Evolutionary conservation across 2,797 vertebrate species (phyloP), one percentile per base, ranked within the genome.

Genomic region (Chanos chanos): DNA sequence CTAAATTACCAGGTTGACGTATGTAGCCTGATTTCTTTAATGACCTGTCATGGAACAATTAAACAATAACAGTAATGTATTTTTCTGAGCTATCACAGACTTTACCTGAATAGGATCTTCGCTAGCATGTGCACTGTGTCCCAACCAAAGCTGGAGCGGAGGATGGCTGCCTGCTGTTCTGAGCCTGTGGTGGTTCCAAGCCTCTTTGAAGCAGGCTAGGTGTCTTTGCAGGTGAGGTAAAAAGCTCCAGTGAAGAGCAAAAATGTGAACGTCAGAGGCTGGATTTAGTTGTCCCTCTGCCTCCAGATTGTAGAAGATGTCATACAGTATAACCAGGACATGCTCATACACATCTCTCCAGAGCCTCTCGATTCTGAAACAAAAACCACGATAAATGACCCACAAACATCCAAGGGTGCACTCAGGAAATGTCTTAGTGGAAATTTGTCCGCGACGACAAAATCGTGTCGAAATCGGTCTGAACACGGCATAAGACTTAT

Each of bases 271-370:
- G n/a, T 65, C 62, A 13, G 40, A 49, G 44, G 64, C 62, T 19
- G 62, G 53, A 21, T 7, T 5, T 3, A 65, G 34, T 5, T 65
- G 18, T 34, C 45, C 27, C 22, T 33, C 33, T 9, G 13, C 28
- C 25, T 64, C 51, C 40, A 64, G 25, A 18, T 33, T 16, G 12
- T 25, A 16, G 51, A 64, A 56, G 13, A 47, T 18, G 7, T 28
- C 45, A 51, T 47, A 44, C 39, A 64, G 64, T n/a, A 63, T 33
- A 8, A 31, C 22, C 4, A 56, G 36, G 15, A 56, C 61, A 25
- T 47, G 40, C 43, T 37, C 44, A 51, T 45, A 56, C 3, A 64
- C 62, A 49, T 65, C 53, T 27, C 44, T 16, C 62, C 62, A 65
- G 5, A 65, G 19, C 1, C 34, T 16, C 16, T 65, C 44, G 57